Evolutionary conservation across 2,888 invertebrate genomes (phyloP), one percentile per base, ranked within the genome.

Genomic region (Aleiodes alternator): DNA sequence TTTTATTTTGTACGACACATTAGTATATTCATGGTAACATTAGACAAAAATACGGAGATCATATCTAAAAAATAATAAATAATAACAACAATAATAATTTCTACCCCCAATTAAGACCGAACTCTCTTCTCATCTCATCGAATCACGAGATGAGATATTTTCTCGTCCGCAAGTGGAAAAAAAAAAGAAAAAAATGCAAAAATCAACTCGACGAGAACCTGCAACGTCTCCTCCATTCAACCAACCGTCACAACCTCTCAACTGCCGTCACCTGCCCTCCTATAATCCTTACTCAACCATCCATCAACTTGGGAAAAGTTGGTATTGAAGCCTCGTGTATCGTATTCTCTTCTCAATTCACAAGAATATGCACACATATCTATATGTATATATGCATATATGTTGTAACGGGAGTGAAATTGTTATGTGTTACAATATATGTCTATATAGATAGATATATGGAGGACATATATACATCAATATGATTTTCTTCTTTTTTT

Each of bases 241-340:
- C 82, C 76, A 79, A 72, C 66, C 78, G 77, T 72, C 57, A 75
- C 76, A 71, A 78, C 77, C 78, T 51, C 74, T 79, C 77, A 73
- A 78, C 83, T 80, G 81, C 80, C 82, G 81, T 86, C 85, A 85
- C 85, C 85, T 84, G 86, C 83, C 80, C 80, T 59, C 23, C 88
- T 84, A 88, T 89, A 86, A 89, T 89, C 82, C 88, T 88, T 88
- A 87, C 82, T 84, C 89, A 89, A 85, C 88, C 86, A 89, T 79
- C 87, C 87, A 87, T 87, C 88, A 85, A 83, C 84, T 82, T 64
- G 16, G n/a, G 16, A 16, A 23, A 29, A 16, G 11, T 23, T 64
- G 64, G 84, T 82, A 85, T 87, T 85, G 82, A 86, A 85, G 82
- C 81, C 83, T 73, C 68, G 43, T 76, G 84, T 38, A 8, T 82